Conservation (phyloP, 2,888 invertebrate species). For the Parapristionchus giblindavisi region DNA sequence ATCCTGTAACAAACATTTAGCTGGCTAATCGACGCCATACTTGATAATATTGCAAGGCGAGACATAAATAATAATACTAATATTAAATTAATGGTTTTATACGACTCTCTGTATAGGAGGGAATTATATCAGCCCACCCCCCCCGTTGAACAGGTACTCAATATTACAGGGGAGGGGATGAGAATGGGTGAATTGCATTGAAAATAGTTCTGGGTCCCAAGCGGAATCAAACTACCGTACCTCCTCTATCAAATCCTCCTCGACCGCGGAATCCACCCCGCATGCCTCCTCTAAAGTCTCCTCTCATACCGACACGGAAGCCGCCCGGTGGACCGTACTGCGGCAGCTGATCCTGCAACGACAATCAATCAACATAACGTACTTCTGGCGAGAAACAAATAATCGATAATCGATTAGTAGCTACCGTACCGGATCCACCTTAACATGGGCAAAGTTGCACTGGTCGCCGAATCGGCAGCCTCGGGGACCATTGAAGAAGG, state of each 20-base stretch:
- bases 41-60: not conserved
- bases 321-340: not conserved
- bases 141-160: too few relatives aligned
- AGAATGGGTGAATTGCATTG: too few relatives aligned
- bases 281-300: constrained; percentile 11
- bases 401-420: not conserved
- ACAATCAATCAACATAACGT: too few relatives aligned
- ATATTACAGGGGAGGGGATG: too few relatives aligned
- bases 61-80: not conserved
- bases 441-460: constrained; percentile 33
- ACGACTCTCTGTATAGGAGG: too few relatives aligned
- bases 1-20: not conserved
- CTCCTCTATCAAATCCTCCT: constrained; percentile 4
- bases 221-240: not conserved
- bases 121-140: too few relatives aligned
- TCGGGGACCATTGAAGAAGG: constrained; percentile 30
- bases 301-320: constrained; percentile 11
- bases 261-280: constrained; percentile 4
- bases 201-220: too few relatives aligned
- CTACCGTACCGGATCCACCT: constrained; percentile 6
- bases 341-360: not conserved
- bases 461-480: constrained; percentile 34
- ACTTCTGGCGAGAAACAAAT: not conserved
- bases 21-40: not conserved
- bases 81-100: too few relatives aligned